Base-by-base conservation (phyloP, 37 sponge, comb jelly and placozoan genomes). In the Oopsacas minuta region DNA sequence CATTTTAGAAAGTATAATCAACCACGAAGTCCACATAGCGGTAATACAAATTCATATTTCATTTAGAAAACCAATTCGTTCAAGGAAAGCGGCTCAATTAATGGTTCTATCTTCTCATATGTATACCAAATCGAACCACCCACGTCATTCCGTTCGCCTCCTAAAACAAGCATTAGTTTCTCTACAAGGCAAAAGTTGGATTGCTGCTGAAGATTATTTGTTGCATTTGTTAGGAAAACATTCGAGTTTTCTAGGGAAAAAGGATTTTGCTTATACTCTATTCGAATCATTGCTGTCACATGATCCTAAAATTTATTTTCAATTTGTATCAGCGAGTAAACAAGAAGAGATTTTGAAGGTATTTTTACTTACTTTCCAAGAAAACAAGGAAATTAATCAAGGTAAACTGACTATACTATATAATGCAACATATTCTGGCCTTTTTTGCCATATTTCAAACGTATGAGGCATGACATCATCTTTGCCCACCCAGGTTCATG, bases 291-390 rank as follows among this genome's bases (percentile, higher is more conserved):
- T 61, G 28, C 30, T 61, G 30, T 61, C 75, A 3, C 75, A 61
- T n/a, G 75, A 61, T 61, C 75, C 75, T 3, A 61, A 61, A n/a
- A 61, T 61, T 32, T 61, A 61, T 12, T 61, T 61, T 12, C 75
- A 61, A n/a, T 61, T 61, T 61, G 75, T 61, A 12, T 61, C 75
- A 12, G 5, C 75, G 22, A 61, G 28, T 61, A 61, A 12, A n/a
- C 75, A 61, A 61, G 75, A 61, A 12, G 75, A 61, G 28, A 61
- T 61, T 20, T 61, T 61, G 28, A 61, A n/a, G 28, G 28, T 32
- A n/a, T 61, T 61, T 61, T 61, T 61, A 34, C 1, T n/a, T 61
- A n/a, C 30, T 20, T 61, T 61, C 28, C 75, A 61, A 61, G 75
- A 61, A 61, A 61, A 61, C 28, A 61, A 3, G 28, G 1, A 34